Evolutionary conservation across 2,113 vertebrate species (phyloP).

Genomic region (Tor tambroides): DNA sequence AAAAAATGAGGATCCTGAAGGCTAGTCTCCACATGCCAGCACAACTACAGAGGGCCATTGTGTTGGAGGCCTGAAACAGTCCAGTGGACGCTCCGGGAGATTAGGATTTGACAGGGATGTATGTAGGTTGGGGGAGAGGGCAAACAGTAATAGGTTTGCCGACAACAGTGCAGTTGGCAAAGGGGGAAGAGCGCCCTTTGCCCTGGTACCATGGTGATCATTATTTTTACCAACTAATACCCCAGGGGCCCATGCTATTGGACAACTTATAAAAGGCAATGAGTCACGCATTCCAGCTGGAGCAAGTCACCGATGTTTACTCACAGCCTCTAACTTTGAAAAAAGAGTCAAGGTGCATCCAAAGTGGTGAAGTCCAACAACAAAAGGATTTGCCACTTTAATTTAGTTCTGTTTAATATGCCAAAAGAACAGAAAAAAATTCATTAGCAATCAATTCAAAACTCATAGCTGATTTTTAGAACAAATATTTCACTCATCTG

Average conservation of each 20-base stretch:
- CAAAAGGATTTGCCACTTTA: not conserved
- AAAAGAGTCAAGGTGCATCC: not conserved
- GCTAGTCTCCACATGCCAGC: constrained; percentile 16
- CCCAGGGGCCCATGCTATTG: constrained; percentile 48
- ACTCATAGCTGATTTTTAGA: not conserved
- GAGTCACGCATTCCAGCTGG: constrained; percentile 53
- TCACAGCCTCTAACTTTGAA: constrained; percentile 35
- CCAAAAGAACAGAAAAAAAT: not conserved
- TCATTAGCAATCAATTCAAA: no score
- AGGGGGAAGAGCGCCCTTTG: constrained; percentile 33
- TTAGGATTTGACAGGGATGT: constrained; percentile 42
- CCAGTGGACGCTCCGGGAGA: constrained; percentile 12
- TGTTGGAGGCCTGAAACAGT: constrained; percentile 27
- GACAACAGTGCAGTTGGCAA: constrained; percentile 50
- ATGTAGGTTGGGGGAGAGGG: constrained; percentile 24
- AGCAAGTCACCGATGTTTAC: constrained; percentile 44
- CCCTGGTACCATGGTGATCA: constrained; percentile 55
- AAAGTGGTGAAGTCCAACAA: no score
- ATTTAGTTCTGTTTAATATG: not conserved
- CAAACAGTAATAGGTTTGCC: constrained; percentile 27
- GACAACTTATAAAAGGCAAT: constrained; percentile 49
- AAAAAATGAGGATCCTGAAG: constrained; percentile 7
- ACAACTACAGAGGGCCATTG: constrained; percentile 41
- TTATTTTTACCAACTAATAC: no score
- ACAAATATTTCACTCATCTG: not conserved